A percentile compares a stretch with the other conserved stretches of the same genome.
phyloP scores from a whole-genome alignment of 2,888 invertebrate genomes.

The Petrophora chlorosata region DNA sequence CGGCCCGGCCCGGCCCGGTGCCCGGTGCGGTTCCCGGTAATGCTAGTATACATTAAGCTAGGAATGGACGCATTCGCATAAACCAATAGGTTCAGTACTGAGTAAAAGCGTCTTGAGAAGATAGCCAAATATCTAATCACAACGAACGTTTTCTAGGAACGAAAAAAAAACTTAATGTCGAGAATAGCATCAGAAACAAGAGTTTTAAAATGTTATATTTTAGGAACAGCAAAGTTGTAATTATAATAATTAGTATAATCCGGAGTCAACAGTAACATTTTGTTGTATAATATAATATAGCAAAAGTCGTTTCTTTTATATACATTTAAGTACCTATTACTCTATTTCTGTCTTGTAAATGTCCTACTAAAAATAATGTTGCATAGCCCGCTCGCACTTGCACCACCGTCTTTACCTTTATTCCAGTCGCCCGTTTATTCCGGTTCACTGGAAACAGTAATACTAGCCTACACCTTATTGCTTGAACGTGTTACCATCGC shows the following conservation, averaged over 20 bases:
- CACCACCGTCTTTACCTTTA: slow-evolving; percentile 42
- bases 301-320: too few relatives aligned
- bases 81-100: slow-evolving; percentile 20
- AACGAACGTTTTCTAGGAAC: too few relatives aligned
- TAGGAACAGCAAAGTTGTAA: too few relatives aligned
- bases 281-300: too few relatives aligned
- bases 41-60: slow-evolving; percentile 24
- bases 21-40: slow-evolving; percentile 43
- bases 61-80: slow-evolving; percentile 22
- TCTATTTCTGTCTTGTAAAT: not conserved
- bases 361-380: not conserved
- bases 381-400: slow-evolving; percentile 32
- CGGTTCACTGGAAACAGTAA: slow-evolving; percentile 70
- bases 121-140: not conserved
- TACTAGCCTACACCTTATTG: slow-evolving; percentile 55
- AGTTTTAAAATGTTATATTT: too few relatives aligned
- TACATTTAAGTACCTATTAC: too few relatives aligned
- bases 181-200: too few relatives aligned
- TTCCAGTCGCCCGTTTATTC: slow-evolving; percentile 59
- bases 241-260: too few relatives aligned
- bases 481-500: slow-evolving; percentile 48
- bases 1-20: slow-evolving; percentile 39
- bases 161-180: too few relatives aligned
- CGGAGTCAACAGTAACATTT: too few relatives aligned
- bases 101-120: slow-evolving; percentile 2